A percentile compares a stretch with the other conserved stretches of the same genome.
phyloP scores from a whole-genome alignment of 2,888 invertebrate genomes.

The Acronicta aceris region DNA sequence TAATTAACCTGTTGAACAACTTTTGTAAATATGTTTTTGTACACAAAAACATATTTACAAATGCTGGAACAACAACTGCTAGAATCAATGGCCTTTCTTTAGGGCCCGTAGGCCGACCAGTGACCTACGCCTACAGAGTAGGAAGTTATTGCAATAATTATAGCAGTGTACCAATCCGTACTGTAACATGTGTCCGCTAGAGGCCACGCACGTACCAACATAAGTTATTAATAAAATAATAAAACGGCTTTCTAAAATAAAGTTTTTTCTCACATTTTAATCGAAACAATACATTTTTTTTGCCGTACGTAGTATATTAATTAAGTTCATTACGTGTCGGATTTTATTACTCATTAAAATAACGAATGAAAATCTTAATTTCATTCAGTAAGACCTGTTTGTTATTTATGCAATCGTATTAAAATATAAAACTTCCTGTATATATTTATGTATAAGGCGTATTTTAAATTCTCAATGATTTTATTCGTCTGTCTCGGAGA shows the following conservation, averaged over 20 bases:
- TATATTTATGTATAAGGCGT: background rate
- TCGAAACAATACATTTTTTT: constrained; percentile 12
- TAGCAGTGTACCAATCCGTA: constrained; percentile 37
- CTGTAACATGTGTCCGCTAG: constrained; percentile 20
- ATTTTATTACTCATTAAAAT: background rate
- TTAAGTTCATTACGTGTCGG: background rate
- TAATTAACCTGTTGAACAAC: constrained; percentile 16
- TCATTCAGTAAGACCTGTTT: background rate
- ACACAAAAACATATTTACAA: no score
- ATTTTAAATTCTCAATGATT: no score
- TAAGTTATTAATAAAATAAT: constrained; percentile 27
- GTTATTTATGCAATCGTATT: constrained; percentile 1
- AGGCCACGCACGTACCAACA: constrained; percentile 38
- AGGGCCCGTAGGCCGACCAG: constrained; percentile 54
- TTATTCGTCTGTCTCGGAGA: no score
- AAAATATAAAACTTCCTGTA: background rate
- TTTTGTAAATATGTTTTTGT: constrained; percentile 39
- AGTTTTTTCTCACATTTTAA: constrained; percentile 11
- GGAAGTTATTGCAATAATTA: constrained; percentile 54
- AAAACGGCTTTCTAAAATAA: constrained; percentile 50
- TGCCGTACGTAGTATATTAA: constrained; percentile 3
- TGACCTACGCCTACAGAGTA: constrained; percentile 49
- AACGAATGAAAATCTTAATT: constrained; percentile 1
- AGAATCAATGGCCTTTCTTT: constrained; percentile 51
- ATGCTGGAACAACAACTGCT: no score